phyloP scores from a whole-genome alignment of 2,888 invertebrate genomes.

The Thereva unica region DNA sequence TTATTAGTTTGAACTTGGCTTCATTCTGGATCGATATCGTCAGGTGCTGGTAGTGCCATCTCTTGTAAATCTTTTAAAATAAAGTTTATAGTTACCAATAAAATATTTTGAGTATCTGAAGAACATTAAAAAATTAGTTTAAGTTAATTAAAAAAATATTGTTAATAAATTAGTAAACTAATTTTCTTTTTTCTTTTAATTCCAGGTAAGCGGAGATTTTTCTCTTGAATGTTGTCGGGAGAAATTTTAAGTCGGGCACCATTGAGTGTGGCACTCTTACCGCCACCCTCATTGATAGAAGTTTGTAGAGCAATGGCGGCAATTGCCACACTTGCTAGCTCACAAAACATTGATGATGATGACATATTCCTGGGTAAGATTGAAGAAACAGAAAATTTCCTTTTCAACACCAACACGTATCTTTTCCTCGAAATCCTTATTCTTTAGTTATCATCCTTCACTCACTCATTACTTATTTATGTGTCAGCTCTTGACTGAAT shows the following conservation, averaged over 20 bases:
- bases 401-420: background rate
- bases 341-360: conserved; percentile 47
- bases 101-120: too few relatives aligned
- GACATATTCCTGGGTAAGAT: conserved; percentile 46
- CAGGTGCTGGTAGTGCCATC: too few relatives aligned
- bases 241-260: conserved; percentile 46
- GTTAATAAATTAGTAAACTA: background rate
- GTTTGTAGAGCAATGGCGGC: conserved; percentile 46
- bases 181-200: conserved; percentile 34
- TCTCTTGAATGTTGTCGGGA: conserved; percentile 46
- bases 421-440: too few relatives aligned
- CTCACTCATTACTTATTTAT: conserved; percentile 3
- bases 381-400: conserved; percentile 3
- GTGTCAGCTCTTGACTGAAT: conserved; percentile 15
- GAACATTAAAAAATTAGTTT: too few relatives aligned
- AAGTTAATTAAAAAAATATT: background rate
- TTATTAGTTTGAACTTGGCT: too few relatives aligned
- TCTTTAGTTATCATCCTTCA: too few relatives aligned
- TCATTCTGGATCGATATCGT: too few relatives aligned
- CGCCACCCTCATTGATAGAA: conserved; percentile 46
- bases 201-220: conserved; percentile 44
- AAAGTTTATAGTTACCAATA: too few relatives aligned
- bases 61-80: too few relatives aligned
- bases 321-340: conserved; percentile 45
- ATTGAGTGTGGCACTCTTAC: conserved; percentile 46